A percentile compares a stretch with the other conserved stretches of the same genome.
Evolutionary conservation across 2,113 vertebrate genomes (phyloP).

Genomic region (Callorhinus ursinus): DNA sequence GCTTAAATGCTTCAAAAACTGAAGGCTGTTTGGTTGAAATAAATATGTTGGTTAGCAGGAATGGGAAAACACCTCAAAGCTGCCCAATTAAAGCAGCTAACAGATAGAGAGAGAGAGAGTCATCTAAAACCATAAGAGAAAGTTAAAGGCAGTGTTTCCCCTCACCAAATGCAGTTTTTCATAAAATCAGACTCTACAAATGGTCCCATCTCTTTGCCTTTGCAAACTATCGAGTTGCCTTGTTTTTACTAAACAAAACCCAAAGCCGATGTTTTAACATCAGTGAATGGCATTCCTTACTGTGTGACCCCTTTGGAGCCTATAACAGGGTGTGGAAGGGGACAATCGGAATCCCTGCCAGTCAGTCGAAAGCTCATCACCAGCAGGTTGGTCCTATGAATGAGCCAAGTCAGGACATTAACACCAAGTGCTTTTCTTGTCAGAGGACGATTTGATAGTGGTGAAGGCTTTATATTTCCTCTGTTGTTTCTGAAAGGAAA

Average conservation of each 20-base stretch:
- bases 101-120: not conserved
- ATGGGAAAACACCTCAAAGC: not conserved
- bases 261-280: not conserved
- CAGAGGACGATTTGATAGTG: slow-evolving; percentile 75
- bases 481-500: slow-evolving; percentile 81
- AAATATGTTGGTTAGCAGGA: not conserved
- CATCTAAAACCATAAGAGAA: not conserved
- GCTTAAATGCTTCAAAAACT: slow-evolving; percentile 32
- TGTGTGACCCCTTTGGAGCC: not conserved
- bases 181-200: not conserved
- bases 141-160: not conserved
- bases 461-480: slow-evolving; percentile 75
- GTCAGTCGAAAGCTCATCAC: not conserved
- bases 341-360: accelerated
- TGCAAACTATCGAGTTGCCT: not conserved
- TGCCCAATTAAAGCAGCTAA: not conserved
- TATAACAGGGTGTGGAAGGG: accelerated
- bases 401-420: slow-evolving; percentile 61
- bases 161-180: not conserved
- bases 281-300: not conserved
- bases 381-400: slow-evolving; percentile 54
- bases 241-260: slow-evolving; percentile 48
- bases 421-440: slow-evolving; percentile 70
- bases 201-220: not conserved
- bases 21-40: not conserved